phyloP scores from a whole-genome alignment of 2,113 vertebrate species.

The Alligator sinensis region DNA sequence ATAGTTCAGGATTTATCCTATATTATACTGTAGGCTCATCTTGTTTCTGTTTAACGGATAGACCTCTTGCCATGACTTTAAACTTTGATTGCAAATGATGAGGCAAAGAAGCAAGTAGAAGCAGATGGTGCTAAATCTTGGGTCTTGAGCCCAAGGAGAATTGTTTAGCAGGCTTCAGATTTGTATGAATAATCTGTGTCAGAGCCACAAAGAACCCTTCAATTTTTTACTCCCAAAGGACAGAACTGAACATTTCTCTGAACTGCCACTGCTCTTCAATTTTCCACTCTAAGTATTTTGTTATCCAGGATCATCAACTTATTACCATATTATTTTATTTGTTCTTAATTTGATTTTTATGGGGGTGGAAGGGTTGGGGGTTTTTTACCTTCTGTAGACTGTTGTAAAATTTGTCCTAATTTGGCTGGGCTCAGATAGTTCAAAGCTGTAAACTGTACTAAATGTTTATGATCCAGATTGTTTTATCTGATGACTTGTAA shows the following conservation, averaged over 20 bases:
- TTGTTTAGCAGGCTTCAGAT: background rate
- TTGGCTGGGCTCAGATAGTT: background rate
- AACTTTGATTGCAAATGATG: too few species aligned
- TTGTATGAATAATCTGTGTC: background rate
- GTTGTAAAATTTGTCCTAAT: background rate
- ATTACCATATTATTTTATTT: background rate
- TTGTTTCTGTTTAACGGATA: too few species aligned
- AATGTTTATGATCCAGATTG: background rate
- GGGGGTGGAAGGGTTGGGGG: background rate
- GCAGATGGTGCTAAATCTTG: too few species aligned
- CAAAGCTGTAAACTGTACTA: background rate
- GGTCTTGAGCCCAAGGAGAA: background rate
- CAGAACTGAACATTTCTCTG: background rate
- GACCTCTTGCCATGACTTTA: too few species aligned
- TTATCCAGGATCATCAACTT: background rate
- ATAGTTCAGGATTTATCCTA: too few species aligned
- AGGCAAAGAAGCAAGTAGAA: too few species aligned
- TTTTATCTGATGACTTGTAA: background rate
- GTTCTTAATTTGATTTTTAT: background rate
- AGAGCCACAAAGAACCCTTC: background rate
- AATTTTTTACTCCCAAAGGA: background rate
- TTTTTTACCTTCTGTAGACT: background rate
- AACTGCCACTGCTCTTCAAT: background rate
- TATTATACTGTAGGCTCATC: too few species aligned
- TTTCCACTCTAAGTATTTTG: background rate